Base-by-base conservation (phyloP, 30 jellyfish, hydroid and myxozoan genomes). In the Nemopilema nomurai region DNA sequence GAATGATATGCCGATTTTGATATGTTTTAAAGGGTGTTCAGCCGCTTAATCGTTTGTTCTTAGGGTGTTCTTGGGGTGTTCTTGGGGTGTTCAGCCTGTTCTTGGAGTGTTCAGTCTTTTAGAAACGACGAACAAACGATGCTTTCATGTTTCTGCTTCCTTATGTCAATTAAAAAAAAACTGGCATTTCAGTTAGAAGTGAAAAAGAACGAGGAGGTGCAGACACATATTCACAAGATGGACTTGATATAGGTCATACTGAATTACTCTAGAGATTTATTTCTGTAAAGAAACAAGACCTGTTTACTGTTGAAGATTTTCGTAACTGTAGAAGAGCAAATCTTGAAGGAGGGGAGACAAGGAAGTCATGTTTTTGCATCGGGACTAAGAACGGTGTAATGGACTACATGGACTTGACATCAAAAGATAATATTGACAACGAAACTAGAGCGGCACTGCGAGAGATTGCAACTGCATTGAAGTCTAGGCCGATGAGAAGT, bases 81-180 rank as follows among this genome's bases (percentile, higher is more conserved):
- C n/a, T n/a, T n/a, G n/a, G n/a, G n/a, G n/a, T n/a, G n/a, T n/a
- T n/a, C n/a, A n/a, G n/a, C n/a, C n/a, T n/a, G n/a, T n/a, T n/a
- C n/a, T n/a, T n/a, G n/a, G n/a, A n/a, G n/a, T n/a, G n/a, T n/a
- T n/a, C n/a, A n/a, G n/a, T n/a, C n/a, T n/a, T n/a, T n/a, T n/a
- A n/a, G n/a, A n/a, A n/a, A n/a, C n/a, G n/a, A n/a, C n/a, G n/a
- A n/a, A n/a, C n/a, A n/a, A n/a, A 70, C 29, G 81, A 70, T 32
- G 81, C 81, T 32, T 70, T 70, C 63, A 70, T 67, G n/a, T 70
- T 70, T 70, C 63, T 70, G 81, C 81, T 70, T 70, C 81, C 81
- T 70, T 70, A 70, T 70, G 81, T 70, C 81, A 70, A 70, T 3
- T 70, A 69, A 28, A 70, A 29, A 32, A 67, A 70, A 28, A 70